These are phyloP conservation scores for Epinephelus fuscoguttatus DNA, from an alignment of 2,113 vertebrate genomes.

Conservation along the genomic window DNA sequence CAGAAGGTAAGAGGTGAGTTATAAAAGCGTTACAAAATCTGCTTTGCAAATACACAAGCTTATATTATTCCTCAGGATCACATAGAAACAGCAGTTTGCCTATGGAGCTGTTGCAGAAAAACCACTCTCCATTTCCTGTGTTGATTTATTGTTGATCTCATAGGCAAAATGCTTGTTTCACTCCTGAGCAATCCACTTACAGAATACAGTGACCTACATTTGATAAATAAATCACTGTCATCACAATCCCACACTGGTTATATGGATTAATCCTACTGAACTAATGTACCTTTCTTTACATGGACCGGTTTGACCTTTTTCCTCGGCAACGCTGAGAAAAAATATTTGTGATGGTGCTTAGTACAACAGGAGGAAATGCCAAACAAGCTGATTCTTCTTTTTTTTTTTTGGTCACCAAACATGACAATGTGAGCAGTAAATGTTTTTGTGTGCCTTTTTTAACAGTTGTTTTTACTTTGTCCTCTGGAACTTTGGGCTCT, in stretches of 20 bases:
- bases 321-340: conserved; percentile 16
- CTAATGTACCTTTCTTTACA: conserved; percentile 37
- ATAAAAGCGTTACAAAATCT: neutral
- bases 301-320: conserved; percentile 33
- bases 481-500: conserved; percentile 57
- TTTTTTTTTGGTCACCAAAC: neutral
- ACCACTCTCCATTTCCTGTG: neutral
- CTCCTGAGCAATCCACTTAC: neutral
- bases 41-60: neutral
- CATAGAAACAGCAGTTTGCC: conserved; percentile 16
- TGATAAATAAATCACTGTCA: neutral
- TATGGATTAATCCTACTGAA: neutral
- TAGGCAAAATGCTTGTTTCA: conserved; percentile 13
- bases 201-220: neutral
- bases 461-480: conserved; percentile 59
- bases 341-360: conserved; percentile 6
- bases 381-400: neutral
- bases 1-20: neutral
- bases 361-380: neutral
- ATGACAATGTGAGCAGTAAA: neutral
- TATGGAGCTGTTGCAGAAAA: neutral
- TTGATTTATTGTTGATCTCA: conserved; percentile 5
- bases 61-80: neutral
- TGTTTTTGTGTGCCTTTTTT: conserved; percentile 50
- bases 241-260: neutral